phyloP scores from a whole-genome alignment of 1,140 invertebrate genomes.

The Drosophila pseudoobscura region DNA sequence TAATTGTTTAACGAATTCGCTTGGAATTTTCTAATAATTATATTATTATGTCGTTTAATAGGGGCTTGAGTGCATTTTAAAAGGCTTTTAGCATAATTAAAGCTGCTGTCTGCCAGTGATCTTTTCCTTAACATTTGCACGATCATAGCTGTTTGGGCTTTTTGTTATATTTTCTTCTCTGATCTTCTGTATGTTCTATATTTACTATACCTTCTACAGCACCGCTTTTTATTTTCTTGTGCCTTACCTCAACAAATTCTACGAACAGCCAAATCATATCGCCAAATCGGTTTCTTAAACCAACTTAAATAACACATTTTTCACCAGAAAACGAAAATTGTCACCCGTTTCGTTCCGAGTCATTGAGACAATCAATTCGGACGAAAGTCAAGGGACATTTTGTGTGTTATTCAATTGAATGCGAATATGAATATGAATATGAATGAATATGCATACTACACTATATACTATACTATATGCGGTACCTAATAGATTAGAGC shows the following conservation, averaged over 20 bases:
- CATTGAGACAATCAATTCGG: slow-evolving; percentile 19
- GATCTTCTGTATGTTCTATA: background rate
- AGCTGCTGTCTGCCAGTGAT: background rate
- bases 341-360: slow-evolving; percentile 7
- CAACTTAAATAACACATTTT: slow-evolving; percentile 33
- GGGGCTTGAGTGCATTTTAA: slow-evolving; percentile 3
- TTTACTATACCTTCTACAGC: background rate
- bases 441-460: slow-evolving; percentile 11
- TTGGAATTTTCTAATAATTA: slow-evolving; percentile 19
- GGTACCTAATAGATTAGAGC: background rate
- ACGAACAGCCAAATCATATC: slow-evolving; percentile 39
- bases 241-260: slow-evolving; percentile 46
- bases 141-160: background rate
- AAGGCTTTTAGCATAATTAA: slow-evolving; percentile 1
- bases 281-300: slow-evolving; percentile 32
- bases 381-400: slow-evolving; percentile 19
- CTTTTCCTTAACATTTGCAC: no score
- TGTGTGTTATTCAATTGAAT: slow-evolving; percentile 13
- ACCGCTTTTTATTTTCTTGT: slow-evolving; percentile 5
- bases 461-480: no score
- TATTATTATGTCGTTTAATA: slow-evolving; percentile 17
- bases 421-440: background rate
- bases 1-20: slow-evolving; percentile 38
- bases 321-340: slow-evolving; percentile 43
- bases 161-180: no score